phyloP scores from a whole-genome alignment of 2,888 invertebrate genomes.

The Synanthedon vespiformis region DNA sequence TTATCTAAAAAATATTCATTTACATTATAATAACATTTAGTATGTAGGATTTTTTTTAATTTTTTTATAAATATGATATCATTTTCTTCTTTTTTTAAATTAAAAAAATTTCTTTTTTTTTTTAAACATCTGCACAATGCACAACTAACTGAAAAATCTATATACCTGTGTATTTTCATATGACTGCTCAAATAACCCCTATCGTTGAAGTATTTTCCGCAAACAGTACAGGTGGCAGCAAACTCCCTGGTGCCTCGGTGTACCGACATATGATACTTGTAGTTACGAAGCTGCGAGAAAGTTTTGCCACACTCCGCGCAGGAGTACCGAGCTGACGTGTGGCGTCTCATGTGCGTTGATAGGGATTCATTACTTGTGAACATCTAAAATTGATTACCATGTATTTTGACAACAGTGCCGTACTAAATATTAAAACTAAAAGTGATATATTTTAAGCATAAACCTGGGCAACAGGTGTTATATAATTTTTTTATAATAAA shows the following conservation, averaged over 20 bases:
- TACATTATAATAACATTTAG: no score
- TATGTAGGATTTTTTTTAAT: no score
- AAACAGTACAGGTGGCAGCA: conserved; percentile 74
- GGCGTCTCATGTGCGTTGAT: conserved; percentile 26
- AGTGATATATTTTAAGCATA: no score
- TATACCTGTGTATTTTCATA: conserved; percentile 82
- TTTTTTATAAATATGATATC: no score
- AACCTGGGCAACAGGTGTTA: no score
- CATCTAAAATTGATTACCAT: conserved; percentile 20
- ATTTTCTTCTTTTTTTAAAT: no score
- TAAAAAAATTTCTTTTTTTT: no score
- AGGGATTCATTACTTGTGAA: conserved; percentile 29
- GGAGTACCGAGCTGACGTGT: conserved; percentile 63
- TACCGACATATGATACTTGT: conserved; percentile 85
- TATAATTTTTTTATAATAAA: no score
- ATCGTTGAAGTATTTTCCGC: conserved; percentile 87
- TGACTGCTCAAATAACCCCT: conserved; percentile 86
- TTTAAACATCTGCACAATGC: no score
- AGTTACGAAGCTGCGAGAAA: conserved; percentile 86
- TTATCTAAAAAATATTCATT: no score
- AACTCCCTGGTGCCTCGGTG: conserved; percentile 88
- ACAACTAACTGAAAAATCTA: background rate
- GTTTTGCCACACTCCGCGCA: conserved; percentile 84
- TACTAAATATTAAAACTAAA: no score
- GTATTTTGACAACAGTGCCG: no score